Evolutionary conservation across 2,113 vertebrate genomes (phyloP).

Genomic region (Notiomystis cincta): DNA sequence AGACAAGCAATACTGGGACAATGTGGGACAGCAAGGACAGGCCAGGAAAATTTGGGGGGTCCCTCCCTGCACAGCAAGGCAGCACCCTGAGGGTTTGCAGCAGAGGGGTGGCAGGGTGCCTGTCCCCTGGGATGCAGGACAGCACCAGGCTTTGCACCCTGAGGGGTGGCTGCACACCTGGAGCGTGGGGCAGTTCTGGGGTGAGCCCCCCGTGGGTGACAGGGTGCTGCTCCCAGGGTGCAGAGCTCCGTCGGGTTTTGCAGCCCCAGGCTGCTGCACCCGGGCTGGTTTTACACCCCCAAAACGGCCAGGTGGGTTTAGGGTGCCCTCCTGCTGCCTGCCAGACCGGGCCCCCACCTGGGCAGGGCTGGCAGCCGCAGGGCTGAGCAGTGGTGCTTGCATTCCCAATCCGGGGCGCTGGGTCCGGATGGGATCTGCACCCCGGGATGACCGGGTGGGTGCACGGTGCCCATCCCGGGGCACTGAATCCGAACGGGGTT

Average conservation of each 20-base stretch:
- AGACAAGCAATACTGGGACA: background rate
- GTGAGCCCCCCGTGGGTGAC: background rate
- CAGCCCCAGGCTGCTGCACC: background rate
- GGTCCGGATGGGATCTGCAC: background rate
- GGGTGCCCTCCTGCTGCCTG: background rate
- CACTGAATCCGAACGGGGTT: fast-evolving
- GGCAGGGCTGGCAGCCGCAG: background rate
- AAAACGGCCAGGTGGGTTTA: background rate
- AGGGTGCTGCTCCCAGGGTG: background rate
- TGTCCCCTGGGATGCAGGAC: background rate
- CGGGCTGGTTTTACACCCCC: background rate
- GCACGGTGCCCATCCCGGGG: too few relatives aligned
- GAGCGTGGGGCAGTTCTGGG: background rate
- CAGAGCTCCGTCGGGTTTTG: background rate
- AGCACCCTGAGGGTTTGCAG: background rate
- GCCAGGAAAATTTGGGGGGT: background rate
- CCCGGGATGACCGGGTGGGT: background rate
- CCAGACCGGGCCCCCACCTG: background rate
- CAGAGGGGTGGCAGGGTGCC: background rate
- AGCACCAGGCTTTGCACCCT: background rate
- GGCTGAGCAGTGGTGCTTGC: background rate
- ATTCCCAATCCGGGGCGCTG: fast-evolving
- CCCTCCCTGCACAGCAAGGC: background rate
- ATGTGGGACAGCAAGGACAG: background rate
- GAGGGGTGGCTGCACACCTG: background rate